Base-by-base conservation (phyloP, 2,797 vertebrate genomes). In the Anniella stebbinsi region DNA sequence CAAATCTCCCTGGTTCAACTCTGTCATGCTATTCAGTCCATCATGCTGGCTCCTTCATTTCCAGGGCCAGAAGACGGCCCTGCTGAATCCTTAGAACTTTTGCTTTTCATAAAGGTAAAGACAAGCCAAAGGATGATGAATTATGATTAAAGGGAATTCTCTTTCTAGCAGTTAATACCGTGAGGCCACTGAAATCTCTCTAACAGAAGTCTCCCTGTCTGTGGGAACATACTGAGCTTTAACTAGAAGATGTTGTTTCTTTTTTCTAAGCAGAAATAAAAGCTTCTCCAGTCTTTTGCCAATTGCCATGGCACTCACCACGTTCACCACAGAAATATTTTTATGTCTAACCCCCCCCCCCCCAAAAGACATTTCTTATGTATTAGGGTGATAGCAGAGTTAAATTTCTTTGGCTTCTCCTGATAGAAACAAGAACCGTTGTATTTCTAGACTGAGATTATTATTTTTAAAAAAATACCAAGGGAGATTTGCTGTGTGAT, bases 401-500 rank as follows among this genome's bases (percentile, higher is more conserved):
- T 48, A 86, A 66, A 28, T 30, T 2, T 1, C 70, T 86, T 66
- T 28, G 10, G 51, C 8, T 57, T 67, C 1, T 93, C 38, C 28
- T 81, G 9, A 54, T 60, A 38, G 2, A 66, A 63, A 7, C 5
- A 86, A 67, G 2, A 67, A 89, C 38, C 36, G 60, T 5, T 87
- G 1, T 8, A 1, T 38, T 89, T 89, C 33, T 80, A 89, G 84
- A 51, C 0, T 17, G 80, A 87, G 67, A 41, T 84, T 92, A 91
- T 88, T 41, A n/a, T n/a, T 80, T 87, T 38, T 76, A 9, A 57
- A 45, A 38, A 91, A 80, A 30, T 3, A 15, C 17, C 41, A 5
- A n/a, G 45, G 25, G 84, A 36, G 86, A 87, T 92, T 91, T 78
- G n/a, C 30, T 2, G 45, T 88, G 72, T 33, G 15, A 90, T 86